Percentiles rank a stretch among this genome's conserved stretches.
phyloP scores from a whole-genome alignment of 1,140 invertebrate genomes.

The Tachypleus tridentatus region DNA sequence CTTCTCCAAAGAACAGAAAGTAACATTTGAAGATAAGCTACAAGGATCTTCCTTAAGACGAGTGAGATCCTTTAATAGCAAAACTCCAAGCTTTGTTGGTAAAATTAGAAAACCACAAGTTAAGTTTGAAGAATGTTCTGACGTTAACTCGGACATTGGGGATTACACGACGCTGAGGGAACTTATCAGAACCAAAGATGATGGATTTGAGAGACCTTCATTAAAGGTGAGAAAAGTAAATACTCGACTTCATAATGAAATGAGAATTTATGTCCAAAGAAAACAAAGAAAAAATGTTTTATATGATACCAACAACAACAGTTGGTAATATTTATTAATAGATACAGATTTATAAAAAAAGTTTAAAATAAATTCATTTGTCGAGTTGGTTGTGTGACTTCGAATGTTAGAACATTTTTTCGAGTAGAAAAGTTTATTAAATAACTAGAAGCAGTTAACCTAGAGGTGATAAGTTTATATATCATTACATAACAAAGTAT shows the following conservation, averaged over 20 bases:
- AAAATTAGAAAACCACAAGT: constrained; percentile 35
- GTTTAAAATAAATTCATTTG: no score
- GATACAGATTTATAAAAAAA: background rate
- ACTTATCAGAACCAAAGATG: constrained; percentile 3
- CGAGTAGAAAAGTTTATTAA: no score
- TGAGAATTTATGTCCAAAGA: background rate
- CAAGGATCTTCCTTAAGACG: constrained; percentile 8
- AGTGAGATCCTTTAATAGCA: constrained; percentile 10
- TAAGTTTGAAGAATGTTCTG: constrained; percentile 41
- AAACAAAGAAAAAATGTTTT: no score
- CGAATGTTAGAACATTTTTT: no score
- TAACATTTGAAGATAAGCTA: constrained; percentile 49
- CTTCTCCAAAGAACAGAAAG: constrained; percentile 27
- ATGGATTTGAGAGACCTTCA: no score
- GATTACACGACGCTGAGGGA: constrained; percentile 66
- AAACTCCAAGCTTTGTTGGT: constrained; percentile 13
- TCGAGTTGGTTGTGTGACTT: no score
- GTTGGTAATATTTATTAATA: constrained; percentile 17
- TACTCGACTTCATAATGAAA: no score
- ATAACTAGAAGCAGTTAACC: no score
- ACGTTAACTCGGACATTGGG: constrained; percentile 53
- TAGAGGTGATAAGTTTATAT: no score
- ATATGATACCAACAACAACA: background rate
- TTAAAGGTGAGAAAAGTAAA: no score
- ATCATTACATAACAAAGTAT: no score